phyloP scores from a whole-genome alignment of 2,113 vertebrate species.

The Lophius piscatorius region DNA sequence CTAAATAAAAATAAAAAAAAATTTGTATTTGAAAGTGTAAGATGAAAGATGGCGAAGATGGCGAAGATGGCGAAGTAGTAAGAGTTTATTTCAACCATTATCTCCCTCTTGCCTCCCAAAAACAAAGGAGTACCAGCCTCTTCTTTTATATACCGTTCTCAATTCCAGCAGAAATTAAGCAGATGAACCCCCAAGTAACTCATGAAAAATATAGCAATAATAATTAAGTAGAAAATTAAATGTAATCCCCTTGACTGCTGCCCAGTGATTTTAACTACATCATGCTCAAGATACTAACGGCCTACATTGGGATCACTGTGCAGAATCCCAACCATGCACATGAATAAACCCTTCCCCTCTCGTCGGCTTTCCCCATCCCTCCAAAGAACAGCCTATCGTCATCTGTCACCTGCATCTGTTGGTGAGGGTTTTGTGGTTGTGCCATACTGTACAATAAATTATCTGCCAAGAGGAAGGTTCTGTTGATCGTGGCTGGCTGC shows the following conservation, averaged over 20 bases:
- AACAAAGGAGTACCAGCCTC: too few relatives aligned
- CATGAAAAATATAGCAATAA: too few relatives aligned
- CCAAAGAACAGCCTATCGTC: constrained; percentile 22
- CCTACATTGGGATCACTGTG: background rate
- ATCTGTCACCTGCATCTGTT: constrained; percentile 63
- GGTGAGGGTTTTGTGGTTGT: constrained; percentile 47
- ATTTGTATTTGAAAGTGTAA: too few relatives aligned
- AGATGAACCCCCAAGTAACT: too few relatives aligned
- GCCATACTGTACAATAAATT: constrained; percentile 61
- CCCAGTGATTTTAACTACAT: constrained; percentile 23
- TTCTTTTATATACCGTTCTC: too few relatives aligned
- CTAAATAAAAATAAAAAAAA: too few relatives aligned
- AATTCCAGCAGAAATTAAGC: too few relatives aligned
- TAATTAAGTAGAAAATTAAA: constrained; percentile 9
- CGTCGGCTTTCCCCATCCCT: constrained; percentile 25
- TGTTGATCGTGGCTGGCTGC: constrained; percentile 74
- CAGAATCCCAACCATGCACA: constrained; percentile 6
- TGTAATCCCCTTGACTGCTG: too few relatives aligned
- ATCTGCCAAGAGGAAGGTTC: constrained; percentile 66
- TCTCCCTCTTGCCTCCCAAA: too few relatives aligned
- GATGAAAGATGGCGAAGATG: too few relatives aligned
- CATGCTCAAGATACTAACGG: constrained; percentile 10
- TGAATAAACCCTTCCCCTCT: constrained; percentile 16
- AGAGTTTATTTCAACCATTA: too few relatives aligned
- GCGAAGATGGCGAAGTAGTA: too few relatives aligned